These are phyloP conservation scores for Linurgus olivaceus DNA, from an alignment of 2,797 vertebrate species.

Conservation along the genomic window DNA sequence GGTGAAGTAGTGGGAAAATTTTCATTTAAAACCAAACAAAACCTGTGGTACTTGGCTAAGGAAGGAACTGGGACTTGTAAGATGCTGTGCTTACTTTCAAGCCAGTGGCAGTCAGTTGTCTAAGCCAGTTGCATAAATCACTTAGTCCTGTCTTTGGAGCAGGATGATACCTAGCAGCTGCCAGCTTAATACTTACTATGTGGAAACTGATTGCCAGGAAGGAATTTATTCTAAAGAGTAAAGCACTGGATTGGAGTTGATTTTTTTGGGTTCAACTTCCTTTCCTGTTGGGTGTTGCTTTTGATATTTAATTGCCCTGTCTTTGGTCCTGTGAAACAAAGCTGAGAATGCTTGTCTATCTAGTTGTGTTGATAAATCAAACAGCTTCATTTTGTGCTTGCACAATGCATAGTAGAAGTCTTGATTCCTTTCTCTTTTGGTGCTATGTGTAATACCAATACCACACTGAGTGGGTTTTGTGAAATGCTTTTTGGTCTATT, in stretches of 20 bases:
- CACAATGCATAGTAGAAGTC: neutral
- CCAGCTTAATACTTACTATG: neutral
- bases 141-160: neutral
- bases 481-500: neutral
- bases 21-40: neutral
- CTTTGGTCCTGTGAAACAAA: neutral
- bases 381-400: neutral
- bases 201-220: neutral
- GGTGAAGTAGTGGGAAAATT: conserved; percentile 69
- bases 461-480: neutral
- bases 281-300: neutral
- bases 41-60: neutral
- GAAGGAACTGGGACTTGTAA: neutral
- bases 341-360: neutral
- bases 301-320: neutral
- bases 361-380: neutral
- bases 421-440: neutral
- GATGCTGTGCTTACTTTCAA: neutral
- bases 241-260: neutral
- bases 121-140: neutral
- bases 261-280: neutral
- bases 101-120: neutral
- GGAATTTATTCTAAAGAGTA: neutral
- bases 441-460: neutral
- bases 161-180: neutral